Evolutionary conservation across 35 echinoderm and acorn worm genomes (phyloP), one percentile per base, ranked within the genome.

Genomic region (Stichopus chloronotus): DNA sequence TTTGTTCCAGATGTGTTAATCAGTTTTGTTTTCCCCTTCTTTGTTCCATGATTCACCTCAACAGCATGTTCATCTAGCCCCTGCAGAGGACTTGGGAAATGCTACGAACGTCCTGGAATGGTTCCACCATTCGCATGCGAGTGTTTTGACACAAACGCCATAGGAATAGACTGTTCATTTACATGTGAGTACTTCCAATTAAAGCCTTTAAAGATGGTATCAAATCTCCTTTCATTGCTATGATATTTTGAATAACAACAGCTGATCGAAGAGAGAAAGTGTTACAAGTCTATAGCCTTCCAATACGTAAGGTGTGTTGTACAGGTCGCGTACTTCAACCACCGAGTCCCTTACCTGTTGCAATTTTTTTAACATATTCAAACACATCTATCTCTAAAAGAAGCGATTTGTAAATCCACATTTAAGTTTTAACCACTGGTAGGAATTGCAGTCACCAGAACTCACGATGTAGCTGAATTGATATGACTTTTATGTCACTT

Each of bases 101-200:
- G 91, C 59, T 92, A 63, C 52, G 91, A 92, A 72, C 55, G 91
- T 53, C 91, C 91, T 13, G 91, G 78, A 52, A 63, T 30, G 1
- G 7, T 55, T 7, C 91, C 59, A 55, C 57, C 78, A 11, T 92
- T 83, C 55, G 91, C 91, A 53, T 92, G 91, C 53, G 78, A 82
- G 25, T 92, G 91, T 71, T 83, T 92, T 52, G n/a, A 8, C 5
- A 13, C 78, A 9, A 83, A 59, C 7, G 55, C 19, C 58, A 83
- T 84, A 57, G 91, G 91, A 12, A 56, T 83, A 17, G 78, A 59
- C 58, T 92, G 91, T 56, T 56, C 54, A 78, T 20, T 91, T 78
- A 14, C 43, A 78, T 77, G 63, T 77, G 16, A 77, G 88, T 91
- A 65, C 11, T 65, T 43, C 10, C 2, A 24, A 86, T 9, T 9